Evolutionary conservation across 2,113 vertebrate species (phyloP).

Genomic region (Hydrolagus affinis): DNA sequence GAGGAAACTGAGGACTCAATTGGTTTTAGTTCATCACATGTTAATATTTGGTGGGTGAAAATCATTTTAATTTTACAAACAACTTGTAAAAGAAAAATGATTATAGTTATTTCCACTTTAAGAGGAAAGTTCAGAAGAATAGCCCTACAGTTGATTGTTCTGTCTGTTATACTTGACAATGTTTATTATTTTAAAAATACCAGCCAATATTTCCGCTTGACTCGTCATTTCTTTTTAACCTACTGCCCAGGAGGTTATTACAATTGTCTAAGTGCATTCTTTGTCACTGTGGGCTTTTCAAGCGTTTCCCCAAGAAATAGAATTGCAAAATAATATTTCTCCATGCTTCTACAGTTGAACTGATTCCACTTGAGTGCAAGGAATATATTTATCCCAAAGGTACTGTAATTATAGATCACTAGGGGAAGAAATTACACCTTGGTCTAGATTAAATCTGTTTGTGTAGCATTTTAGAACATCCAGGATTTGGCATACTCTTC

Average conservation of each 20-base stretch:
- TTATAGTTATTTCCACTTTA: not conserved
- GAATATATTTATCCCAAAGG: not conserved
- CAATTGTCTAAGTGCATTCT: conserved; percentile 5
- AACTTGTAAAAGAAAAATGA: too few relatives aligned
- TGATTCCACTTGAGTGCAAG: not conserved
- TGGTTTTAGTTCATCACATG: too few relatives aligned
- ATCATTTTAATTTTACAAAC: too few relatives aligned
- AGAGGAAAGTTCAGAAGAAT: too few relatives aligned
- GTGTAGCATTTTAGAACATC: too few relatives aligned
- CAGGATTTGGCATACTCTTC: too few relatives aligned
- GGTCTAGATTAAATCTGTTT: too few relatives aligned
- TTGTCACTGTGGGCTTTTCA: conserved; percentile 11
- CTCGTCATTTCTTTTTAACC: not conserved
- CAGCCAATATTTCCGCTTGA: conserved; percentile 5
- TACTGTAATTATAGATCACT: too few relatives aligned
- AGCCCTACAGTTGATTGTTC: not conserved
- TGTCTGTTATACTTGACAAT: not conserved
- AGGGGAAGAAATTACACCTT: too few relatives aligned
- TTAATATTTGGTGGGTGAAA: too few relatives aligned
- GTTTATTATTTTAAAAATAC: not conserved
- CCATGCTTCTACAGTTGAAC: not conserved
- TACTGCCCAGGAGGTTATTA: not conserved
- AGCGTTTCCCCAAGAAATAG: too few relatives aligned
- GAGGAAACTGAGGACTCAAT: too few relatives aligned
- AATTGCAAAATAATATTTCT: not conserved